A percentile compares a stretch with the other conserved stretches of the same genome.
phyloP scores from a whole-genome alignment of 2,797 vertebrate genomes.

The Dromococcyx pavoninus region DNA sequence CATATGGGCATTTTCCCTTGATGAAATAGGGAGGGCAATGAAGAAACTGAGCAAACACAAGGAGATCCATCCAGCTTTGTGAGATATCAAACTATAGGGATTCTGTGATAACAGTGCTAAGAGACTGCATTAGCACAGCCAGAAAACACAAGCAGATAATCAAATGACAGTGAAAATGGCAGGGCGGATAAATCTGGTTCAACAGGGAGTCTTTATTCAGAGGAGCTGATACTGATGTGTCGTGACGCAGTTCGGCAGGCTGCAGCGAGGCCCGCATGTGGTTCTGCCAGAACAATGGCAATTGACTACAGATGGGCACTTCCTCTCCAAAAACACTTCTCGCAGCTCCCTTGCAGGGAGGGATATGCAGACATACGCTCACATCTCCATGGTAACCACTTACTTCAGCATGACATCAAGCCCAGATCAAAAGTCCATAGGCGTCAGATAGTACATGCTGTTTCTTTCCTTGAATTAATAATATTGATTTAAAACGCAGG shows the following conservation, averaged over 20 bases:
- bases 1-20: background rate
- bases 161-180: constrained; percentile 59
- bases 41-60: background rate
- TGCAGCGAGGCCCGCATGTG: background rate
- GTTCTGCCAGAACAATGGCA: constrained; percentile 25
- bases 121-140: constrained; percentile 42
- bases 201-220: constrained; percentile 50
- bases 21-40: background rate
- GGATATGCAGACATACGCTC: constrained; percentile 54
- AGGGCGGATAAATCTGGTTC: constrained; percentile 45
- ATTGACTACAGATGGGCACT: constrained; percentile 57
- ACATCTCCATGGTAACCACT: constrained; percentile 66
- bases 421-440: constrained; percentile 57
- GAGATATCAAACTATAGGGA: background rate
- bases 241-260: constrained; percentile 10
- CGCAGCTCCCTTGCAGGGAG: background rate
- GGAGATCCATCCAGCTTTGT: background rate
- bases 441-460: constrained; percentile 62
- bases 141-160: constrained; percentile 58
- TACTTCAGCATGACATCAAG: constrained; percentile 68
- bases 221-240: constrained; percentile 13
- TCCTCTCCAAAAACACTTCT: constrained; percentile 51
- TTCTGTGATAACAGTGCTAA: constrained; percentile 15
- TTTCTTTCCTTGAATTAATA: constrained; percentile 63
- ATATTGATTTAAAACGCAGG: constrained; percentile 66